Base-by-base conservation (phyloP, 2,888 invertebrate species). In the Callinectes sapidus region DNA sequence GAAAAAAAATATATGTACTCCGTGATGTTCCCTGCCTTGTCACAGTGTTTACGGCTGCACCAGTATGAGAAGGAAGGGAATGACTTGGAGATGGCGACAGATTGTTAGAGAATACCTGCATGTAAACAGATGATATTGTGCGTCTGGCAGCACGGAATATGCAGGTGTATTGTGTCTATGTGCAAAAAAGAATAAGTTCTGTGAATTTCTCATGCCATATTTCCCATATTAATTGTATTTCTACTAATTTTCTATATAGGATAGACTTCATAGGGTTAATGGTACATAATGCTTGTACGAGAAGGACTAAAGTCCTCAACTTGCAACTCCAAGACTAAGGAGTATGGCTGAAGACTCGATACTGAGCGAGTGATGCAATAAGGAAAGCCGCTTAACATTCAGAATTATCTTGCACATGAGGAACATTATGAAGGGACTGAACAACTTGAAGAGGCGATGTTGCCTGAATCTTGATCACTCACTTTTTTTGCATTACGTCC, bases 111-210 rank as follows among this genome's bases (percentile, higher is more conserved):
- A 48, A 23, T 14, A 48, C 2, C 32, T 77, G n/a, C 13, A 42
- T 42, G 54, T 77, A 35, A 55, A 10, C 14, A 32, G 13, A 35
- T 28, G 2, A 28, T 28, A 55, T 85, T 90, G 28, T 90, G 55
- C 90, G 90, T 90, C 90, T 90, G 90, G 90, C 90, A 90, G 90
- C 35, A 54, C 23, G 55, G 85, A 42, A 85, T 85, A 85, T 90
- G 90, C 90, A 90, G 90, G 90, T 90, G 90, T 90, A 85, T 90
- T 90, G 90, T 90, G 90, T 85, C 81, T 18, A 54, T 81, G 55
- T 55, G 85, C 35, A 90, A 55, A 85, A 90, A 85, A 90, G 16
- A 55, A 85, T 85, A 85, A 35, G 54, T 32, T 35, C 35, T 35
- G 35, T 90, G 55, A 55, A 88, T 32, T 28, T 61, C 23, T 55